Evolutionary conservation across 1,140 invertebrate genomes (phyloP), one percentile per base, ranked within the genome.

Genomic region (Telenomus remus): DNA sequence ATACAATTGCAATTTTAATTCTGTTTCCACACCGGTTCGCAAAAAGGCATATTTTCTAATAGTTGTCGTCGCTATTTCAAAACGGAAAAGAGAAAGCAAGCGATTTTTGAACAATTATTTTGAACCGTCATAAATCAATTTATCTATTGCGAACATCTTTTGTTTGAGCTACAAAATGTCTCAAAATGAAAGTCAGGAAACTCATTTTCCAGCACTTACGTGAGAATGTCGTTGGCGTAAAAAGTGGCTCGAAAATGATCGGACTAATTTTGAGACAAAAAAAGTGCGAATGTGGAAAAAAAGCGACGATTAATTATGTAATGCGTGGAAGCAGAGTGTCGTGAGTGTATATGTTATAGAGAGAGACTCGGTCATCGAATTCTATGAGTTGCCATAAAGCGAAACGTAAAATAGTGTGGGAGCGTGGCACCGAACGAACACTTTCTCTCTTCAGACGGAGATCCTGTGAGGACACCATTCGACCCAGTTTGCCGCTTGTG

Each of bases 331-430:
- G 61, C 37, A 47, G n/a, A n/a, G 53, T 68, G 63, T 74, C 57
- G 71, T 53, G 68, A 74, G 53, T 80, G n/a, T n/a, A n/a, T n/a
- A n/a, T n/a, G n/a, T n/a, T n/a, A 27, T 6, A 27, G 19, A 27
- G 19, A 79, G 54, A 75, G 60, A 73, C 65, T 64, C 19, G 64
- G 63, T 63, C 78, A 79, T 69, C 72, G 73, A 71, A 75, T 75
- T 69, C 46, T 69, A 66, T 49, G 71, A 73, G 60, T 61, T 55
- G 68, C 55, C 66, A 54, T 69, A 64, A 77, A 68, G 49, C 53
- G 43, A 59, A 63, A 73, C 51, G 48, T 81, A 80, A 83, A 80
- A 82, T 80, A 84, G 81, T 85, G 83, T 85, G 83, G 82, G 85
- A 85, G 83, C 82, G 73, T 44, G 54, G 75, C 54, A 71, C 65